phyloP scores from a whole-genome alignment of 2,113 vertebrate genomes.

The Esox niger region DNA sequence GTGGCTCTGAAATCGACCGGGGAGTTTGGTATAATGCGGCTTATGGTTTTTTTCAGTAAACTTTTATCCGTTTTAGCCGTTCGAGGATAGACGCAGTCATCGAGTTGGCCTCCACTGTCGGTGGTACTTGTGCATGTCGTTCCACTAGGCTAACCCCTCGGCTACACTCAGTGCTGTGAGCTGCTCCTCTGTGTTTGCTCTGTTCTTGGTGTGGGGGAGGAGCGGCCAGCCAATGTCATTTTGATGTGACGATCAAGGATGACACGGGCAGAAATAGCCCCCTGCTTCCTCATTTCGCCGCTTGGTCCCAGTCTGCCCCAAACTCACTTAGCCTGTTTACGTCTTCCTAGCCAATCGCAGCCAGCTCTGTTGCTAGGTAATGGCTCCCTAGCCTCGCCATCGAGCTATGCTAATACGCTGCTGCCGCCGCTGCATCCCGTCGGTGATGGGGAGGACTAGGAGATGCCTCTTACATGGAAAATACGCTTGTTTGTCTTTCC shows the following conservation, averaged over 20 bases:
- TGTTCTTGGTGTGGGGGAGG: conserved; percentile 23
- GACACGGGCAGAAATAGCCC: conserved; percentile 27
- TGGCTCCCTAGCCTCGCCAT: conserved; percentile 34
- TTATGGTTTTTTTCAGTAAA: too few species aligned
- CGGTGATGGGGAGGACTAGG: conserved; percentile 13
- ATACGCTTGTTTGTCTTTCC: not conserved
- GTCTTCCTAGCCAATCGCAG: conserved; percentile 37
- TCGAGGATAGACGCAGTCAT: too few species aligned
- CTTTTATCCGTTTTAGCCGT: too few species aligned
- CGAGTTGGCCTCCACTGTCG: too few species aligned
- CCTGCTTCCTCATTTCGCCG: conserved; percentile 6
- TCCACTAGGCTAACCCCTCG: conserved; percentile 34
- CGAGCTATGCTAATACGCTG: conserved; percentile 6
- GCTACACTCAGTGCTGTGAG: not conserved
- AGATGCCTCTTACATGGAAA: conserved; percentile 9
- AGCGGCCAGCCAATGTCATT: conserved; percentile 32
- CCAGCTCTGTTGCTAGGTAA: conserved; percentile 57
- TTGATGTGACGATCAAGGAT: conserved; percentile 46
- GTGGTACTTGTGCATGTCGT: conserved; percentile 16
- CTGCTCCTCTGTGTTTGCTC: not conserved
- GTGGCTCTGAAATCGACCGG: too few species aligned
- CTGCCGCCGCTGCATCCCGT: conserved; percentile 40
- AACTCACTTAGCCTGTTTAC: conserved; percentile 37
- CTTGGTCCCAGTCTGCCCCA: not conserved
- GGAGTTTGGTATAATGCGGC: too few species aligned